Evolutionary conservation across 2,113 vertebrate species (phyloP).

Genomic region (Clinocottus analis): DNA sequence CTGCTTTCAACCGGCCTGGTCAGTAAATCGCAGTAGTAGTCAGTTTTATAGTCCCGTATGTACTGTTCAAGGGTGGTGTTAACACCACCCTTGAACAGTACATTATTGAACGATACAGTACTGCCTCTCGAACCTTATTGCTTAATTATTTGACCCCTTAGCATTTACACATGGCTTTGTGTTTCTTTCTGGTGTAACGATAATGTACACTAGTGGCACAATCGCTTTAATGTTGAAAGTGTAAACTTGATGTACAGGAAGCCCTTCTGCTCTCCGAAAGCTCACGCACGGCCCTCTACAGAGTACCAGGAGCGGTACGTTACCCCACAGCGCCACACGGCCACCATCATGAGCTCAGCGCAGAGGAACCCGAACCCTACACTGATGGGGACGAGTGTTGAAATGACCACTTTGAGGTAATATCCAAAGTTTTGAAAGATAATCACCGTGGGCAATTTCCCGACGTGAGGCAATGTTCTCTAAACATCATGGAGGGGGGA

Average conservation of each 20-base stretch:
- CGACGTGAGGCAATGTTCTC: too few species aligned
- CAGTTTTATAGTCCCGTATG: too few species aligned
- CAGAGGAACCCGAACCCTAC: conserved; percentile 18
- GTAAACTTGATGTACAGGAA: conserved; percentile 28
- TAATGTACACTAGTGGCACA: background rate
- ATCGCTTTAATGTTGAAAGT: background rate
- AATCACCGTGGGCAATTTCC: too few species aligned
- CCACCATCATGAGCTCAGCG: background rate
- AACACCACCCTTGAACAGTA: too few species aligned
- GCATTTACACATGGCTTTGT: background rate
- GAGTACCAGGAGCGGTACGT: conserved; percentile 63
- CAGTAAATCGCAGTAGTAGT: too few species aligned
- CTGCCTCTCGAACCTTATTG: too few species aligned
- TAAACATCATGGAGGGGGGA: too few species aligned
- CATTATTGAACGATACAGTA: too few species aligned
- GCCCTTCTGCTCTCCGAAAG: background rate
- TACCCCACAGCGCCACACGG: background rate
- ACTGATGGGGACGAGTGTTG: background rate
- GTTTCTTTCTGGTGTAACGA: background rate
- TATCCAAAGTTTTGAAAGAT: background rate
- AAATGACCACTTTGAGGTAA: conserved; percentile 36
- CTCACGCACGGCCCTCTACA: conserved; percentile 4
- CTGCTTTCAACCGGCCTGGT: too few species aligned
- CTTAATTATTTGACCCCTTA: background rate
- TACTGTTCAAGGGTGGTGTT: too few species aligned